These are phyloP conservation scores for Rhea americana DNA, from an alignment of 2,113 vertebrate species.

Conservation along the genomic window DNA sequence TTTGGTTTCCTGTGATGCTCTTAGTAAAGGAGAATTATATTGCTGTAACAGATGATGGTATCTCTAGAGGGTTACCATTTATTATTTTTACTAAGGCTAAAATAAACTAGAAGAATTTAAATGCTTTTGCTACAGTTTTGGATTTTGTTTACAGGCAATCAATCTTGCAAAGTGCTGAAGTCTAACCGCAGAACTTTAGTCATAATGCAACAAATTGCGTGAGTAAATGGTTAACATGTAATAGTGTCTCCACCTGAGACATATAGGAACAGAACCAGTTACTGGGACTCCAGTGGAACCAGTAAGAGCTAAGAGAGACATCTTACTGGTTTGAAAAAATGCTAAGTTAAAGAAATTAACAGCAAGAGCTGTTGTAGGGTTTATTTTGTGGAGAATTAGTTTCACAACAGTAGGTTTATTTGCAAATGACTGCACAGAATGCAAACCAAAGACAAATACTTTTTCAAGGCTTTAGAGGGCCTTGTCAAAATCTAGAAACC, in stretches of 20 bases:
- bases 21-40: background rate
- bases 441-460: background rate
- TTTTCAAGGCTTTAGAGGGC: background rate
- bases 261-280: background rate
- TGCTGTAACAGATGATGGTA: background rate
- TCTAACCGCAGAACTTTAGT: background rate
- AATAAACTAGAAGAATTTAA: background rate
- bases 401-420: background rate
- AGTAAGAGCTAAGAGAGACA: background rate
- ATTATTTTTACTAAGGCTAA: background rate
- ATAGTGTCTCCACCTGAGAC: background rate
- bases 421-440: background rate
- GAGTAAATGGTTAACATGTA: background rate
- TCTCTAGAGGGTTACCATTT: background rate
- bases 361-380: background rate
- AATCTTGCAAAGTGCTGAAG: background rate
- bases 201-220: background rate
- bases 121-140: background rate
- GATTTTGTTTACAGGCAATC: background rate
- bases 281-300: background rate
- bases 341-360: background rate
- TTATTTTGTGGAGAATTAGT: background rate
- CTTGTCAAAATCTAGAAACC: background rate
- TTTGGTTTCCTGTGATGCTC: background rate
- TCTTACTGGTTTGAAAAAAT: background rate